Base-by-base conservation (phyloP, 2,888 invertebrate species). In the Oeneis ivallda region DNA sequence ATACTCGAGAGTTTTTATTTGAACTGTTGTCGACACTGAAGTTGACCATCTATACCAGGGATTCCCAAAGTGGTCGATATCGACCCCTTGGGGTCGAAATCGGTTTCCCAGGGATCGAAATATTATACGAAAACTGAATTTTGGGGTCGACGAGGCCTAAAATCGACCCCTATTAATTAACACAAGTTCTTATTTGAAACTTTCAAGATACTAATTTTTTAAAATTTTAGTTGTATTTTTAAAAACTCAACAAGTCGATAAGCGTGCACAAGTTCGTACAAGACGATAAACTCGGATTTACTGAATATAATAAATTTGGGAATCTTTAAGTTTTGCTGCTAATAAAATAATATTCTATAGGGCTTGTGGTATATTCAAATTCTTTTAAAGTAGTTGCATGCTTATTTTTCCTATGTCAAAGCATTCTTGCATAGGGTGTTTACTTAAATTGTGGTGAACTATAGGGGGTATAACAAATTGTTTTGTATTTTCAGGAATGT, bases 401-500 rank as follows among this genome's bases (percentile, higher is more conserved):
- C 53, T 37, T 11, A 54, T 11, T 54, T 19, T 56, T 39, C 17
- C 6, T 15, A 11, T 41, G 10, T 15, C 11, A 56, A 37, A 37
- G 19, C 15, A 6, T 10, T 17, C 10, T 54, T 57, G 13, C 9
- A 32, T 45, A 58, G 58, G 54, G 41, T 56, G 64, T 62, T 47
- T 61, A 17, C 19, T 1, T 32, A 41, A 19, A 45, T n/a, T 15
- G 41, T 57, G 8, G 58, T 52, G 10, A 60, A 41, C 32, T 37
- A 37, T 7, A 37, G 69, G 67, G 53, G 66, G 61, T 71, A 50
- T 66, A 70, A 71, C 68, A 65, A 66, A 68, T 70, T 73, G 70
- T 77, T 77, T 74, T 79, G 74, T 77, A 72, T 73, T 77, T 79
- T 71, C 76, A 78, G 78, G 76, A 72, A 70, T 74, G 69, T 75